A percentile compares a stretch with the other conserved stretches of the same genome.
phyloP scores from a whole-genome alignment of 2,797 vertebrate genomes.

The Picus viridis region DNA sequence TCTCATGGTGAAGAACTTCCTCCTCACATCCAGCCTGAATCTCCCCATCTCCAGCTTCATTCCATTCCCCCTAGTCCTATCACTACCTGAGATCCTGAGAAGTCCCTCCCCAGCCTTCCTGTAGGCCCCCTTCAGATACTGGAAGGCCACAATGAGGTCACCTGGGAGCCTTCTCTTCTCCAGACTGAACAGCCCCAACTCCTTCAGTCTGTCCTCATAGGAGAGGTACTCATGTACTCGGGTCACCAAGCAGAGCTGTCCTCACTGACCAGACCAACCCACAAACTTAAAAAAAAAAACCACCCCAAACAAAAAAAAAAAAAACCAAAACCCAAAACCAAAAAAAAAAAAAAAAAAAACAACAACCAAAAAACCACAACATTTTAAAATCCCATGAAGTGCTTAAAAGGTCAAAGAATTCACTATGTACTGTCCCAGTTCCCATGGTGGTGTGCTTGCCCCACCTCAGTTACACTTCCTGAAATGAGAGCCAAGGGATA shows the following conservation, averaged over 20 bases:
- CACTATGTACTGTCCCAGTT: neutral
- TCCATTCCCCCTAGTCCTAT: too few relatives aligned
- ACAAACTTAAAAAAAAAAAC: neutral
- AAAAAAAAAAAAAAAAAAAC: neutral
- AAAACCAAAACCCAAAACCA: too few relatives aligned
- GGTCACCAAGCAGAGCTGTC: neutral
- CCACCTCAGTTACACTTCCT: neutral
- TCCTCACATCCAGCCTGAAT: too few relatives aligned
- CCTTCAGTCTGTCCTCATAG: too few relatives aligned
- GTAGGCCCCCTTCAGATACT: too few relatives aligned
- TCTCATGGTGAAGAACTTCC: too few relatives aligned
- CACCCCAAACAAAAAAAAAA: neutral
- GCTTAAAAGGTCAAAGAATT: neutral
- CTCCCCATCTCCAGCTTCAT: too few relatives aligned
- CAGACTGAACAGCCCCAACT: too few relatives aligned
- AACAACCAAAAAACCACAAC: neutral
- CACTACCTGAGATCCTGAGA: too few relatives aligned
- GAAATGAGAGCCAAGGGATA: neutral
- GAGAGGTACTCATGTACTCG: neutral
- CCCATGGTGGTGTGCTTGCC: fast-evolving
- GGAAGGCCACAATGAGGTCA: too few relatives aligned
- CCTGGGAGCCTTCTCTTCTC: too few relatives aligned
- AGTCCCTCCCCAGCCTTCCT: too few relatives aligned
- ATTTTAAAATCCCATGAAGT: neutral
- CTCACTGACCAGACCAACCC: neutral